These are phyloP conservation scores for Rhinolophus ferrumequinum DNA, from an alignment of 2,113 vertebrate genomes.

Conservation along the genomic window DNA sequence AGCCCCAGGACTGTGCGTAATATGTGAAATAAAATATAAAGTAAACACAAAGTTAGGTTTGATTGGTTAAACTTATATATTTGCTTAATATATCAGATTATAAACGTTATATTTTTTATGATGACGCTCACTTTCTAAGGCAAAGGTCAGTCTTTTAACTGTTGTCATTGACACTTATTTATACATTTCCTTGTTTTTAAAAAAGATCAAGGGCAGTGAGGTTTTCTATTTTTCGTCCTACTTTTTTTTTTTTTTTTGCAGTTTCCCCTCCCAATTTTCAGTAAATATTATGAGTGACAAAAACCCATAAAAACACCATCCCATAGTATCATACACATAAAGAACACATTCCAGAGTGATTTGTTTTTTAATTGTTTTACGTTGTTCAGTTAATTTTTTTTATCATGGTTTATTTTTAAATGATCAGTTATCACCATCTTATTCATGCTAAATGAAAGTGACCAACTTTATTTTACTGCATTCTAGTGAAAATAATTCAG, in stretches of 20 bases:
- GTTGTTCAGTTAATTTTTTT: neutral
- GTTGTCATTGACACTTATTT: slow-evolving; percentile 30
- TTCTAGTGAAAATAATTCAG: slow-evolving; percentile 39
- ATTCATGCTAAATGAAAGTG: neutral
- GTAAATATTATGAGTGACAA: neutral
- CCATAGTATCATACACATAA: neutral
- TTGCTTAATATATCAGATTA: neutral
- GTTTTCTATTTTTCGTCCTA: neutral
- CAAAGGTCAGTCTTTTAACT: slow-evolving; percentile 25
- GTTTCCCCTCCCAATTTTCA: slow-evolving; percentile 24
- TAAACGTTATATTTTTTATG: slow-evolving; percentile 30
- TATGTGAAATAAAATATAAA: slow-evolving; percentile 10
- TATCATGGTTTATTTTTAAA: slow-evolving; percentile 11
- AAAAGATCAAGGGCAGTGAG: neutral
- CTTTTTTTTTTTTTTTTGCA: slow-evolving; percentile 12
- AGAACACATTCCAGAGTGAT: neutral
- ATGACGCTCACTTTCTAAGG: slow-evolving; percentile 24
- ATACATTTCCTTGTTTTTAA: neutral
- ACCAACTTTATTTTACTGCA: neutral
- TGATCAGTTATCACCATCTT: neutral
- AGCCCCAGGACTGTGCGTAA: neutral
- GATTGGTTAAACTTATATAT: neutral
- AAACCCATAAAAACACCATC: neutral
- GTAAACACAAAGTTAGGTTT: neutral
- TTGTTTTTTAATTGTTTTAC: neutral